Conservation (phyloP, 1,140 invertebrate genomes). For the Branchinecta lynchi region DNA sequence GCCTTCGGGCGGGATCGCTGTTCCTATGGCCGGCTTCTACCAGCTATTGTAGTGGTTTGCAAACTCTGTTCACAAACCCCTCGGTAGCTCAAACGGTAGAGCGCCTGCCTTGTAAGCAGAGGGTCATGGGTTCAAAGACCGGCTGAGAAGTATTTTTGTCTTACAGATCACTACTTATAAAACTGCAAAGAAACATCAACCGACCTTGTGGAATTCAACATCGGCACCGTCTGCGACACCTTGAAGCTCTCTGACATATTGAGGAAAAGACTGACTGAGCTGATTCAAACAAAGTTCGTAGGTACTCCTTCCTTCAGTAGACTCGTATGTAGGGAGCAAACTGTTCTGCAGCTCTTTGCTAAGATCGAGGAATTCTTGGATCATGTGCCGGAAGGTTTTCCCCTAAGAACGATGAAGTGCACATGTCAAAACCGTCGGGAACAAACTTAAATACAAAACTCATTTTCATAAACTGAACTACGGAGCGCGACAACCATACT, state of each 20-base stretch:
- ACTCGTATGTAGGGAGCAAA: conserved; percentile 51
- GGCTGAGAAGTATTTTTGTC: no score
- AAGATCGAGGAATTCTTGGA: conserved; percentile 46
- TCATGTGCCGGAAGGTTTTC: conserved; percentile 52
- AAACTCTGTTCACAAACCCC: no score
- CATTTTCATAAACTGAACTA: neutral
- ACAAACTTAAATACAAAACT: neutral
- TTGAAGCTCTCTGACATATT: conserved; percentile 64
- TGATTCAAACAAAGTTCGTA: conserved; percentile 54
- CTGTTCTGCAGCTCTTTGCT: conserved; percentile 46
- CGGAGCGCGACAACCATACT: neutral
- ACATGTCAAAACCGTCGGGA: neutral
- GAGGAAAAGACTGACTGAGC: conserved; percentile 52
- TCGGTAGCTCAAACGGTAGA: no score
- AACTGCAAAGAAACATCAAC: neutral
- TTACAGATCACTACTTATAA: no score
- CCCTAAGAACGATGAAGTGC: conserved; percentile 40
- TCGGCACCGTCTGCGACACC: conserved; percentile 64
- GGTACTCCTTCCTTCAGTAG: conserved; percentile 43
- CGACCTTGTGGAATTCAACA: conserved; percentile 62
- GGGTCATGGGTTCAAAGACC: no score
- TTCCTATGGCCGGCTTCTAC: no score
- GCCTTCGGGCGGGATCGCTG: no score
- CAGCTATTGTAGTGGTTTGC: no score
- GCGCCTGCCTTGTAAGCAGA: no score